A percentile compares a stretch with the other conserved stretches of the same genome.
These are phyloP conservation scores for Thermophis baileyi DNA, from an alignment of 2,113 vertebrate genomes.

Conservation along the genomic window DNA sequence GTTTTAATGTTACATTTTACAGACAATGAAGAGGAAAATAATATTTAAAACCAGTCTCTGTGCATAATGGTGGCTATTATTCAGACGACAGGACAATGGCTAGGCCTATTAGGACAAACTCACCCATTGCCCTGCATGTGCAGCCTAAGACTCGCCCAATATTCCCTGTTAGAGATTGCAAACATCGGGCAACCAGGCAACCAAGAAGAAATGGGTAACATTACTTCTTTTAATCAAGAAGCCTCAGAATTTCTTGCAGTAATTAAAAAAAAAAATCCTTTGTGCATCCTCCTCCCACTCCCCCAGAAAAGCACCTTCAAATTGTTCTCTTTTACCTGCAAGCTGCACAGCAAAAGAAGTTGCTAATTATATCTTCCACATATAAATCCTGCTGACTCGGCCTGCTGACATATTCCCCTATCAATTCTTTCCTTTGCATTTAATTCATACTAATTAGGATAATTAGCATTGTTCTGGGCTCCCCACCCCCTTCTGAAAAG, in stretches of 20 bases:
- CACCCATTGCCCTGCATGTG: neutral
- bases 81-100: neutral
- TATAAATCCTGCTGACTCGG: constrained; percentile 6
- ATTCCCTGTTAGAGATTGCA: neutral
- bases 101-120: neutral
- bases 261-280: neutral
- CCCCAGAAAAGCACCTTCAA: neutral
- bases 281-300: neutral
- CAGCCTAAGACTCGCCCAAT: neutral
- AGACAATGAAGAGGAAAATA: neutral
- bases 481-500: neutral
- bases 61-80: neutral
- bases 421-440: neutral
- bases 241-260: no score
- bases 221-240: neutral
- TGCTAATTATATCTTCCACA: neutral
- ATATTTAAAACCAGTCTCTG: neutral
- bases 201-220: no score
- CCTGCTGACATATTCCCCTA: neutral
- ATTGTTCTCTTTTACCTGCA: neutral
- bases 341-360: neutral
- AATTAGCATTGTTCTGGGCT: neutral
- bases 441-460: constrained; percentile 30
- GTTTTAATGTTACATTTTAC: neutral
- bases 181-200: neutral